Base-by-base conservation (phyloP, 2,797 vertebrate species). In the Enteromius viviparus region DNA sequence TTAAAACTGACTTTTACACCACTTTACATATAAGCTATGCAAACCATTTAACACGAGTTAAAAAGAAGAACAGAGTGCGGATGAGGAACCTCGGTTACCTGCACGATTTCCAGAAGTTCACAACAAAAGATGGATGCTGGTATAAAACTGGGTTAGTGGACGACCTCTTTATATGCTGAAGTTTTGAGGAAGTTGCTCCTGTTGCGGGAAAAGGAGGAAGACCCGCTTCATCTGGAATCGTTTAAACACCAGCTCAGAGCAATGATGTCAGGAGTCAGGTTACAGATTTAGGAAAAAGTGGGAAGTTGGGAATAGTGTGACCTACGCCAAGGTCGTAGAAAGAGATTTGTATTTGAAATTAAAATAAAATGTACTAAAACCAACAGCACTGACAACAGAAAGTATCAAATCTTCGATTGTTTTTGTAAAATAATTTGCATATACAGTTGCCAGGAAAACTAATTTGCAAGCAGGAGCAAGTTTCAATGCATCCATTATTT, bases 181-280 rank as follows among this genome's bases (percentile, higher is more conserved):
- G 77, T 55, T 93, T 91, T 92, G 87, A 93, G 94, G 95, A 95
- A 95, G 93, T 93, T 6, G 0, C 62, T 78, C 42, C 86, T 40
- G 45, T 42, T 51, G 40, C 51, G 40, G 26, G 42, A 80, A 76
- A 86, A 88, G 90, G 85, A 89, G 82, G 82, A 70, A 45, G 45
- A 29, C 40, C 55, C 14, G 14, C 64, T 40, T 65, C 72, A 93
- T 92, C 87, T 93, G 94, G 90, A 92, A 91, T 91, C 78, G 34
- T 82, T 93, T 75, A 14, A 72, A 80, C 34, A 81, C 69, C 65
- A 80, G 78, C 42, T 66, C 77, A 86, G 76, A 26, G 72, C 83
- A 81, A 90, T 93, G 91, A 91, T 90, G 92, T 93, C 90, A 92
- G 88, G 92, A 89, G 87, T 94, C 91, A n/a, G 66, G 49, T 93